Percentiles rank a stretch among this genome's conserved stretches.
phyloP scores from a whole-genome alignment of 2,797 vertebrate genomes.

The Galaxias olidus region DNA sequence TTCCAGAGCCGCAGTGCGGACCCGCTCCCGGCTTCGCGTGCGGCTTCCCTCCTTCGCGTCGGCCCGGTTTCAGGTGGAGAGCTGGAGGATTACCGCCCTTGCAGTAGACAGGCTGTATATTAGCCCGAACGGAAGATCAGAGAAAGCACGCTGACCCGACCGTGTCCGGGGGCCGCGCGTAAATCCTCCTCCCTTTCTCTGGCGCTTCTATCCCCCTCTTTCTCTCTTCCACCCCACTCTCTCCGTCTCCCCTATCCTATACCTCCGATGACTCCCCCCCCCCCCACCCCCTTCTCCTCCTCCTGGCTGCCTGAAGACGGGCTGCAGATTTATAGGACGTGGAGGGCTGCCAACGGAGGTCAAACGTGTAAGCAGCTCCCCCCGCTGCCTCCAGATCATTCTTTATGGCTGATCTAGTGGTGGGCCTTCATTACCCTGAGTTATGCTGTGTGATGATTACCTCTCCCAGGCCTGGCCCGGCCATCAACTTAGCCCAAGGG shows the following conservation, averaged over 20 bases:
- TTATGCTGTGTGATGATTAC: slow-evolving; percentile 70
- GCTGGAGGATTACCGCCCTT: slow-evolving; percentile 1
- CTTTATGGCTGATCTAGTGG: slow-evolving; percentile 72
- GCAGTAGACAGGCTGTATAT: slow-evolving; percentile 31
- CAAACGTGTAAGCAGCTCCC: slow-evolving; percentile 61
- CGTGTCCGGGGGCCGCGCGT: slow-evolving; percentile 33
- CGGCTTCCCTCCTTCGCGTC: too few species aligned
- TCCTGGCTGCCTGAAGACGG: slow-evolving; percentile 46
- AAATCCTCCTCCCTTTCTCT: slow-evolving; percentile 40
- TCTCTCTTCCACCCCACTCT: slow-evolving; percentile 26
- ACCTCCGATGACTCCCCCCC: neutral
- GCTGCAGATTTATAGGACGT: slow-evolving; percentile 64
- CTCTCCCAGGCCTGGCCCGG: slow-evolving; percentile 60
- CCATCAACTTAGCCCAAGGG: neutral
- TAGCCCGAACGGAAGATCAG: slow-evolving; percentile 45
- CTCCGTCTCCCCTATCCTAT: neutral
- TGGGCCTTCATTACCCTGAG: slow-evolving; percentile 74
- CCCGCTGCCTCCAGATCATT: slow-evolving; percentile 63
- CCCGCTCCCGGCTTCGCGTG: too few species aligned
- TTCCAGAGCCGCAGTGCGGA: too few species aligned
- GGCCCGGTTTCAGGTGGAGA: neutral
- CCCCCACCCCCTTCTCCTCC: slow-evolving; percentile 16
- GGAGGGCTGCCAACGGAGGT: slow-evolving; percentile 70
- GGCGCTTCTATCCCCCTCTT: slow-evolving; percentile 45
- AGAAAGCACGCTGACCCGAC: slow-evolving; percentile 47